Percentiles rank a stretch among this genome's conserved stretches.
Evolutionary conservation across 2,888 invertebrate genomes (phyloP).

Genomic region (Lucinisca nassula): DNA sequence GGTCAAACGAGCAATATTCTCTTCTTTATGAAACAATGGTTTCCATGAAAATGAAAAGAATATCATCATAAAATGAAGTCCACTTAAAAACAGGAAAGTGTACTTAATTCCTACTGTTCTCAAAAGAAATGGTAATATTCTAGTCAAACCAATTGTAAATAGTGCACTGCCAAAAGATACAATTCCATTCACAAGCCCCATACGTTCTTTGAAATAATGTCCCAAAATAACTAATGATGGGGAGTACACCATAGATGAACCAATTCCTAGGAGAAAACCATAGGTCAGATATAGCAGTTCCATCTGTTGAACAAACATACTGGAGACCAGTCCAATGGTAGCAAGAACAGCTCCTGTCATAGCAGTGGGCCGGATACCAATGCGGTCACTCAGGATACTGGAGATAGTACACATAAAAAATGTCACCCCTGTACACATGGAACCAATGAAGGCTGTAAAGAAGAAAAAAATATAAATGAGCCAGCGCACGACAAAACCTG

Average conservation of each 20-base stretch:
- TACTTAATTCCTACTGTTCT: conserved; percentile 79
- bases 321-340: conserved; percentile 93
- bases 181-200: conserved; percentile 96
- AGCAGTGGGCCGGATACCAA: conserved; percentile 95
- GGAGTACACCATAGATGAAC: conserved; percentile 96
- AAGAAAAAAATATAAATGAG: neutral
- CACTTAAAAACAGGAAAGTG: conserved; percentile 89
- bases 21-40: conserved; percentile 79
- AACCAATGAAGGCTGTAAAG: conserved; percentile 95
- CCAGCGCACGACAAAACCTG: no score
- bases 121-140: conserved; percentile 80
- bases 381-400: conserved; percentile 94
- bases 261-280: conserved; percentile 96
- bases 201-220: conserved; percentile 95
- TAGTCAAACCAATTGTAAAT: conserved; percentile 91
- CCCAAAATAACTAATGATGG: conserved; percentile 97
- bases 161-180: conserved; percentile 97
- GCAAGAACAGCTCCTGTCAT: conserved; percentile 95
- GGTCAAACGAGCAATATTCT: conserved; percentile 74
- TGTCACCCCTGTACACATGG: conserved; percentile 95
- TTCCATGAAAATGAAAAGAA: conserved; percentile 87
- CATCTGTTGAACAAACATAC: conserved; percentile 93
- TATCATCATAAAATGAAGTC: conserved; percentile 92
- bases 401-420: conserved; percentile 96
- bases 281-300: conserved; percentile 95